Percentiles rank a stretch among this genome's conserved stretches.
Conservation (phyloP, 2,113 vertebrate species). For the Muscicapa adusta region DNA sequence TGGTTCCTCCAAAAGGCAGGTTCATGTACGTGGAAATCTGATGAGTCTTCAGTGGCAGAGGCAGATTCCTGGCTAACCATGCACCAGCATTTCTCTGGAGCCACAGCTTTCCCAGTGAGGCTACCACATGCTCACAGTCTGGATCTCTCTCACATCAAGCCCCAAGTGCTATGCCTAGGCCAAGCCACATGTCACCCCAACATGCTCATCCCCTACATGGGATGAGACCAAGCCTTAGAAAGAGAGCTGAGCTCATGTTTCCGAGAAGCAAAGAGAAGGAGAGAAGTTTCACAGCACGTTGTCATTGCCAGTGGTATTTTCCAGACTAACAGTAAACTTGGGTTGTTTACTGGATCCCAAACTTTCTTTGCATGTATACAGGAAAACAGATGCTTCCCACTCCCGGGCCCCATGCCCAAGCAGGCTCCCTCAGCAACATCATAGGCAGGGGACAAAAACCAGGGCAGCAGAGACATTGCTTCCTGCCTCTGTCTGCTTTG, state of each 20-base stretch:
- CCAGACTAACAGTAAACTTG: background rate
- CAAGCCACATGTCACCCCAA: background rate
- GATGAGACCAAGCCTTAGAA: background rate
- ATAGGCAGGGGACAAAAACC: background rate
- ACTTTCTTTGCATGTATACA: constrained; percentile 31
- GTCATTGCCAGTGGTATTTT: background rate
- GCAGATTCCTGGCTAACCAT: background rate
- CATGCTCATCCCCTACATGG: fast-evolving
- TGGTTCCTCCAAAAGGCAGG: background rate
- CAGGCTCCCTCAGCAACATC: background rate
- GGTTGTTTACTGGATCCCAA: constrained; percentile 18
- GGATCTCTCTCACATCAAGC: background rate
- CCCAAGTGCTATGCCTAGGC: background rate
- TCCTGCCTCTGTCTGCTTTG: constrained; percentile 2
- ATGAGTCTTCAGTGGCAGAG: background rate
- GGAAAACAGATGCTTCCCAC: constrained; percentile 62
- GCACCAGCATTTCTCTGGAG: background rate
- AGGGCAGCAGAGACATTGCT: background rate
- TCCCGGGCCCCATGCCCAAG: fast-evolving
- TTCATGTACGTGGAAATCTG: fast-evolving
- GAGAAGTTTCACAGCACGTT: background rate
- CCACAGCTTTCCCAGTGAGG: background rate
- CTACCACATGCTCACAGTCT: background rate
- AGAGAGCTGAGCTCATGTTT: background rate
- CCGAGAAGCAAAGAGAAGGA: background rate